Evolutionary conservation across 2,797 vertebrate genomes (phyloP).

Genomic region (Labeo calbasu): DNA sequence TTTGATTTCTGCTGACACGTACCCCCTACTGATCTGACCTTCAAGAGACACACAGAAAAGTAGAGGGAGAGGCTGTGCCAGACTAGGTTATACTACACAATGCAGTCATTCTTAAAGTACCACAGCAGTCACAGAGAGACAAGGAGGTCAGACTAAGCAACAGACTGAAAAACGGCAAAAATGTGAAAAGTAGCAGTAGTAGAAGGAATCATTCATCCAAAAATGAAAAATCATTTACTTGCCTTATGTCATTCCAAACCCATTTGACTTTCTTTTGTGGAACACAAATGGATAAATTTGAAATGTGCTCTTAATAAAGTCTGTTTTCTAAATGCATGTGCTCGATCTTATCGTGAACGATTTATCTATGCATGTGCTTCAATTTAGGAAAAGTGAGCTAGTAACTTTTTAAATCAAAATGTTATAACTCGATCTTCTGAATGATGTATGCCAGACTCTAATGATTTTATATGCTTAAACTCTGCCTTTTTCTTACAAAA

Average conservation of each 20-base stretch:
- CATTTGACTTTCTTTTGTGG: neutral
- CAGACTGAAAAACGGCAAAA: neutral
- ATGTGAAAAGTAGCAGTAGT: neutral
- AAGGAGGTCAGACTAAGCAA: neutral
- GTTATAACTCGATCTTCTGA: neutral
- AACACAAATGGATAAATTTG: neutral
- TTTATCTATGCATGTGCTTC: neutral
- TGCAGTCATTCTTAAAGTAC: neutral
- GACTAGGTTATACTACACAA: neutral
- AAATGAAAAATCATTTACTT: neutral
- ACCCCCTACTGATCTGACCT: slow-evolving; percentile 24
- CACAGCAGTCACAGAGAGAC: neutral
- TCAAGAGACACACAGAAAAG: neutral
- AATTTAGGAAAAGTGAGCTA: neutral
- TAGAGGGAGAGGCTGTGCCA: neutral
- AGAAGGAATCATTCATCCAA: neutral
- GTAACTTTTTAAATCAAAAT: neutral
- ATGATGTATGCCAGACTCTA: neutral
- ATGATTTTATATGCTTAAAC: neutral
- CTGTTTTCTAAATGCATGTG: neutral
- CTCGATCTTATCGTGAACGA: too few relatives aligned
- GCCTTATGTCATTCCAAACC: neutral
- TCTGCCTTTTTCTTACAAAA: neutral
- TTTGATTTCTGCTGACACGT: slow-evolving; percentile 31
- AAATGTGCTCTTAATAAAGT: neutral